Conservation (phyloP, 1,140 invertebrate genomes). For the Panulirus ornatus region DNA sequence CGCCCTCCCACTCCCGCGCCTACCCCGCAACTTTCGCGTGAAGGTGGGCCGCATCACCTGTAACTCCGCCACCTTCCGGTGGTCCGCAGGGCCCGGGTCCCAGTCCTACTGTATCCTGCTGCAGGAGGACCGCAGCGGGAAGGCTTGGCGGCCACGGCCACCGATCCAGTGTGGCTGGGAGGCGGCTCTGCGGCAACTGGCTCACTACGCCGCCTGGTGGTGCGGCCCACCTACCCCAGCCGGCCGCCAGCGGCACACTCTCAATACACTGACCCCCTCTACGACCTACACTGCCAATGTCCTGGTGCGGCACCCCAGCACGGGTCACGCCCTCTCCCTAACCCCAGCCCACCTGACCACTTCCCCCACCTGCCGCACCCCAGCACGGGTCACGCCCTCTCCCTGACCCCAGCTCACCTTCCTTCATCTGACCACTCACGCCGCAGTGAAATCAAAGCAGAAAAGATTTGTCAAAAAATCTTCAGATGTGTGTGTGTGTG, state of each 20-base stretch:
- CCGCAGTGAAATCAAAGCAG: too few species aligned
- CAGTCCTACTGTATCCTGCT: constrained; percentile 55
- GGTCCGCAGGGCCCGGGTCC: constrained; percentile 39
- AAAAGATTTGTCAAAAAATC: too few species aligned
- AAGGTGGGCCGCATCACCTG: constrained; percentile 26
- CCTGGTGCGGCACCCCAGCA: constrained; percentile 43
- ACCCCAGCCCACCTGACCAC: constrained; percentile 30
- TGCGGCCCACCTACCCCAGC: constrained; percentile 20
- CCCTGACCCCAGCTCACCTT: constrained; percentile 16
- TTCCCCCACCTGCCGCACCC: constrained; percentile 7
- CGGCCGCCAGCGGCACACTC: constrained; percentile 17
- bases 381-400: constrained; percentile 5
- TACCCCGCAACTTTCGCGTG: constrained; percentile 43
- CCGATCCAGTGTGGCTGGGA: constrained; percentile 56
- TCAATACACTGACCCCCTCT: constrained; percentile 32
- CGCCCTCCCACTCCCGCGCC: constrained; percentile 26
- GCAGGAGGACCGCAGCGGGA: constrained; percentile 19
- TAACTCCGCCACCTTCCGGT: constrained; percentile 27
- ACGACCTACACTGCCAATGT: constrained; percentile 53
- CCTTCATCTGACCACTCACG: background rate
- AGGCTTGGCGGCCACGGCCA: constrained; percentile 16
- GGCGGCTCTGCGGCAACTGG: background rate
- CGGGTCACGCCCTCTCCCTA: constrained; percentile 13
- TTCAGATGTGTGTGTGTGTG: too few species aligned
- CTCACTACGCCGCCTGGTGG: constrained; percentile 23